Percentiles rank a stretch among this genome's conserved stretches.
phyloP scores from a whole-genome alignment of 2,797 vertebrate species.

The Coendou prehensilis region DNA sequence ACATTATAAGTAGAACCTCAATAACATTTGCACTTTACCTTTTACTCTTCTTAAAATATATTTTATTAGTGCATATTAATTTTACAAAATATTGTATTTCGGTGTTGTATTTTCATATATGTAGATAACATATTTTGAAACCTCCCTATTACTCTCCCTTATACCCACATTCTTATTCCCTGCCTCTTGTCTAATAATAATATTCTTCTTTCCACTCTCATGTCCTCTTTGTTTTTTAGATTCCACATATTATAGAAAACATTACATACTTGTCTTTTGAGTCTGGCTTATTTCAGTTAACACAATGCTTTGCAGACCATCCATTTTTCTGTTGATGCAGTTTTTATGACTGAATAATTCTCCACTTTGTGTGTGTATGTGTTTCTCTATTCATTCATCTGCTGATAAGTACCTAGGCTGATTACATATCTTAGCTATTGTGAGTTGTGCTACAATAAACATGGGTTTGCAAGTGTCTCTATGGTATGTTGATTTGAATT shows the following conservation, averaged over 20 bases:
- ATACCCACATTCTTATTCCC: not conserved
- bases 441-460: not conserved
- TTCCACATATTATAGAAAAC: not conserved
- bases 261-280: not conserved
- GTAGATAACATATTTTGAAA: not conserved
- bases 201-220: not conserved
- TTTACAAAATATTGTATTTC: not conserved
- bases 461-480: not conserved
- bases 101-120: not conserved
- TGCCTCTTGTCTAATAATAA: not conserved
- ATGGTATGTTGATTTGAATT: not conserved
- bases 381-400: not conserved
- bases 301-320: not conserved
- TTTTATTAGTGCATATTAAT: not conserved
- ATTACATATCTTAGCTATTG: not conserved
- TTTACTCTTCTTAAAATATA: not conserved
- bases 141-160: not conserved
- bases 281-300: not conserved
- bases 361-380: not conserved
- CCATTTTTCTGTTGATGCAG: not conserved
- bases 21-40: not conserved
- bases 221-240: not conserved
- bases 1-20: not conserved
- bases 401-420: not conserved
- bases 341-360: not conserved